Conservation (phyloP, 2,888 invertebrate genomes). For the Sarcophaga caerulescens region DNA sequence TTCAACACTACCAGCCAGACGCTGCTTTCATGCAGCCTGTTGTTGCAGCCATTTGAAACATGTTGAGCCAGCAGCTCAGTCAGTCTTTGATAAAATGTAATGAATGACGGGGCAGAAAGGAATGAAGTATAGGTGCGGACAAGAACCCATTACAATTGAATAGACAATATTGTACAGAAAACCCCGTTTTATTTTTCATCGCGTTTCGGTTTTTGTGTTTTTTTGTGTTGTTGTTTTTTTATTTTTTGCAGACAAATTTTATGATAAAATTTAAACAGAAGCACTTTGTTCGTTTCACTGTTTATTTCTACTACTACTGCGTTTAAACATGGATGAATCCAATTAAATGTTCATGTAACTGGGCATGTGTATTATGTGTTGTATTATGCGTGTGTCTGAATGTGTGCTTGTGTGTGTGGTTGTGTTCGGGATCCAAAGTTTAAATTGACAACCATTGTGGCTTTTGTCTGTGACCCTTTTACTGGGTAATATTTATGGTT, state of each 20-base stretch:
- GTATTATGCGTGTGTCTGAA: conserved; percentile 5
- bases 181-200: conserved; percentile 1
- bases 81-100: conserved; percentile 35
- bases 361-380: neutral
- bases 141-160: conserved; percentile 25
- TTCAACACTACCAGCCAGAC: neutral
- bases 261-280: conserved; percentile 74
- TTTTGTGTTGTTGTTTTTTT: neutral
- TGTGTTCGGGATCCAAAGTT: neutral
- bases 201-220: neutral
- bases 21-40: conserved; percentile 9
- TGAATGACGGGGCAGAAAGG: conserved; percentile 15
- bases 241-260: conserved; percentile 44
- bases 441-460: conserved; percentile 31
- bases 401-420: conserved; percentile 18
- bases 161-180: conserved; percentile 13
- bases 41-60: conserved; percentile 17
- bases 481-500: conserved; percentile 75
- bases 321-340: neutral
- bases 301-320: conserved; percentile 69
- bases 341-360: neutral
- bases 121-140: neutral
- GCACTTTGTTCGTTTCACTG: conserved; percentile 76
- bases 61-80: conserved; percentile 27
- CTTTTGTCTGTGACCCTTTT: conserved; percentile 7